Percentiles rank a stretch among this genome's conserved stretches.
These are phyloP conservation scores for Sesia bembeciformis DNA, from an alignment of 2,888 invertebrate genomes.

Conservation along the genomic window DNA sequence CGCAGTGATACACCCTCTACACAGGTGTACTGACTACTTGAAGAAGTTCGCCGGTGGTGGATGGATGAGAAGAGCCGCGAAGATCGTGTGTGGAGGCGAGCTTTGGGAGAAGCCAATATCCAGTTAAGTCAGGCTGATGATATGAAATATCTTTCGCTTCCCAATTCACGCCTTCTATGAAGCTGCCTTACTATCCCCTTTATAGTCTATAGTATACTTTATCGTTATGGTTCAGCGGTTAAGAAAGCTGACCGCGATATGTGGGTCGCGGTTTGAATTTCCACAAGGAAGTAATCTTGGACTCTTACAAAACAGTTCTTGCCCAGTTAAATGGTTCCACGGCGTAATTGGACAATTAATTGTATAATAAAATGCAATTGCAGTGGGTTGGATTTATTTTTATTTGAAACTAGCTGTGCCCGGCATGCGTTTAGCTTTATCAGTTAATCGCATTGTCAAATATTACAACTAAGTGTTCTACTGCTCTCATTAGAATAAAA, in stretches of 20 bases:
- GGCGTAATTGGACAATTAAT: neutral
- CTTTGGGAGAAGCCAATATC: neutral
- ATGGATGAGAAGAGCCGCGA: neutral
- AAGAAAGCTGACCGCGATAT: slow-evolving; percentile 25
- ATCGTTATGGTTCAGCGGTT: slow-evolving; percentile 14
- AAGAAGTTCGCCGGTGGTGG: neutral
- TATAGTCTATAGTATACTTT: too few relatives aligned
- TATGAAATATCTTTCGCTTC: neutral
- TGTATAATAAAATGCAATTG: neutral
- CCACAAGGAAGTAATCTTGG: slow-evolving; percentile 13
- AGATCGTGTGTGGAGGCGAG: too few relatives aligned
- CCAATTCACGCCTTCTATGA: too few relatives aligned
- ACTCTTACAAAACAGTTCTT: neutral
- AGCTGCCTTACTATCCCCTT: too few relatives aligned
- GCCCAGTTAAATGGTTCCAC: neutral
- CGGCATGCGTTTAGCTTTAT: neutral
- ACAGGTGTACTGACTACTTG: neutral
- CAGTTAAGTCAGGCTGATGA: neutral
- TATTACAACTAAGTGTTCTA: too few relatives aligned
- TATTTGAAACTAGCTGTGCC: neutral
- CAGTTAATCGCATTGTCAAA: too few relatives aligned
- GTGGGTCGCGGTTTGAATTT: slow-evolving; percentile 28
- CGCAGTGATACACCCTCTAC: neutral
- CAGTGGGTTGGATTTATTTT: neutral
- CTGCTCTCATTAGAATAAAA: too few relatives aligned